Conservation (phyloP, 2,797 vertebrate genomes). For the Neostethus bicornis region DNA sequence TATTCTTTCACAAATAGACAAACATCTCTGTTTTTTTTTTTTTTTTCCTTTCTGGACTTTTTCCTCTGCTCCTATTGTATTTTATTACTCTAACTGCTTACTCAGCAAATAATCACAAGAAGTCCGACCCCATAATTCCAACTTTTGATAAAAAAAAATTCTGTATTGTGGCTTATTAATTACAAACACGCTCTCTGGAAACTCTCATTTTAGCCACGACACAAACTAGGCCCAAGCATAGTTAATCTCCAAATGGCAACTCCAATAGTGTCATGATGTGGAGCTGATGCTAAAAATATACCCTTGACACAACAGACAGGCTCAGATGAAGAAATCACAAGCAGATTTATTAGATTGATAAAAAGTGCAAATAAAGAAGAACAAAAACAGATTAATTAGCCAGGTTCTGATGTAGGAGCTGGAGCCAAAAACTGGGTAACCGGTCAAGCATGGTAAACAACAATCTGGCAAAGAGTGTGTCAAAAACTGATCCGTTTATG, state of each 20-base stretch:
- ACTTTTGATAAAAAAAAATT: conserved; percentile 36
- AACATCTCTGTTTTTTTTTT: conserved; percentile 24
- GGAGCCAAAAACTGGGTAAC: too few species aligned
- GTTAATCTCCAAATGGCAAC: conserved; percentile 66
- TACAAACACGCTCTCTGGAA: conserved; percentile 52
- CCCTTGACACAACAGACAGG: too few species aligned
- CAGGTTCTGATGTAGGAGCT: too few species aligned
- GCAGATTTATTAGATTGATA: too few species aligned
- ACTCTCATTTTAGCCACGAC: conserved; percentile 47
- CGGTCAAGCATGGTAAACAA: too few species aligned
- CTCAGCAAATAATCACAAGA: conserved; percentile 49
- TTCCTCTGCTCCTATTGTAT: conserved; percentile 17
- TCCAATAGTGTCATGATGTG: too few species aligned
- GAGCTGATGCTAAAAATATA: too few species aligned
- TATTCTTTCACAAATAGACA: conserved; percentile 43
- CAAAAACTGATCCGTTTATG: too few species aligned
- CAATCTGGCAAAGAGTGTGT: too few species aligned
- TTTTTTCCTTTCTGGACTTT: conserved; percentile 5
- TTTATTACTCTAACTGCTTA: conserved; percentile 35
- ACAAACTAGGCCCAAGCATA: conserved; percentile 53
- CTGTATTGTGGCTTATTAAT: conserved; percentile 56
- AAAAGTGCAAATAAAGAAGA: too few species aligned
- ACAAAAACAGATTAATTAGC: too few species aligned
- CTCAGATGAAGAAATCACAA: too few species aligned
- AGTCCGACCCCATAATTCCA: conserved; percentile 29